Evolutionary conservation across 64 coral and sea anemone genomes (phyloP), one percentile per base, ranked within the genome.

Genomic region (Montipora sp.): DNA sequence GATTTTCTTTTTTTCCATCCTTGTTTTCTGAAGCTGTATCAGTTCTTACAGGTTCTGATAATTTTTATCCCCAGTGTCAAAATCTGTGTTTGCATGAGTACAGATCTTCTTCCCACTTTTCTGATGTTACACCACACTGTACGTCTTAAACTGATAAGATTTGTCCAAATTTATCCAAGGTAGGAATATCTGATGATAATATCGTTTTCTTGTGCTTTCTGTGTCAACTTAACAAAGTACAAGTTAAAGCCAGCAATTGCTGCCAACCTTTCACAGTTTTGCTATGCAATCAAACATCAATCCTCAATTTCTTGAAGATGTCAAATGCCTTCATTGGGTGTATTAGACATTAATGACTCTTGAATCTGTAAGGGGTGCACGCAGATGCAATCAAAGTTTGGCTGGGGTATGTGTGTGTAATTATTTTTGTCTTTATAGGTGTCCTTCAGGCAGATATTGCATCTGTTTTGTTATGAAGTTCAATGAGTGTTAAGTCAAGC

Each of bases 81-180:
- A 80, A 98, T 98, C 75, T 98, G 96, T 80, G 80, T 90, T 20
- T 91, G 97, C 13, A 98, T 98, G 97, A 98, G 97, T 47, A 98
- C 97, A 77, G 97, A 98, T 55, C 78, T 98, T 23, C 89, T 98
- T 9, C 97, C 97, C 4, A 98, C 97, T 53, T 94, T 94, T 3
- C 94, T 94, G 47, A 98, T 96, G 86, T 98, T 92, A 12, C 97
- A 98, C 70, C 1, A 36, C 36, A 36, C 27, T 36, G 27, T 98
- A 98, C 55, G 92, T 98, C 22, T 98, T 98, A 47, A 98, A 98
- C 88, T 81, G 96, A 19, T 79, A 94, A 66, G 97, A 98, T 84
- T 93, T 98, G 19, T 98, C 97, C 57, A 98, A 96, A 49, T 98
- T 94, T 63, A 93, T 98, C 75, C 97, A 98, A 98, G 97, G 97